phyloP scores from a whole-genome alignment of 2,113 vertebrate genomes.

The Oxyruncus cristatus region DNA sequence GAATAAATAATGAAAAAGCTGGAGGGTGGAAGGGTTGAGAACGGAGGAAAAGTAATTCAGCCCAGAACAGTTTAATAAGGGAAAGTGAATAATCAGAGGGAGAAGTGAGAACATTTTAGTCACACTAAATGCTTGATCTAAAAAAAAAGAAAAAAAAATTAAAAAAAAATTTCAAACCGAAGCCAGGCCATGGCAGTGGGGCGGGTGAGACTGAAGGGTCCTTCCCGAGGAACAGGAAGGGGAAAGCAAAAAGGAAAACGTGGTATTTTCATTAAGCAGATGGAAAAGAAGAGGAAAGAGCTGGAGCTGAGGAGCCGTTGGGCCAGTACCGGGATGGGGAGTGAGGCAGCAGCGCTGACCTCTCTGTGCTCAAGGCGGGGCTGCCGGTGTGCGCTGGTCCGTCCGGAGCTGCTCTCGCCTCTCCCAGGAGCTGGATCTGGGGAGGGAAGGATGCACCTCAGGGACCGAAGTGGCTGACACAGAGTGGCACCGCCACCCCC shows the following conservation, averaged over 20 bases:
- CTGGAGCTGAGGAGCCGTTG: not conserved
- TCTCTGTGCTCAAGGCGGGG: not conserved
- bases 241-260: not conserved
- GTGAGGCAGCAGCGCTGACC: not conserved
- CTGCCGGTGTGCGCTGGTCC: accelerated
- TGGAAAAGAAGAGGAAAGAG: not conserved
- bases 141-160: not conserved
- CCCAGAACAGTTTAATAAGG: slow-evolving; percentile 2
- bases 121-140: not conserved
- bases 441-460: not conserved
- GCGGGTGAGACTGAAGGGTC: not conserved
- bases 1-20: not conserved
- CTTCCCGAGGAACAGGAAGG: not conserved
- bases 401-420: not conserved
- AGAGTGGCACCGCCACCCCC: not conserved
- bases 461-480: accelerated
- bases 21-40: not conserved
- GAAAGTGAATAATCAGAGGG: not conserved
- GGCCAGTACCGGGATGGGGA: accelerated
- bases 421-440: not conserved
- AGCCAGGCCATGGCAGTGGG: not conserved
- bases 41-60: not conserved
- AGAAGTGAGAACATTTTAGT: not conserved
- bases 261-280: accelerated
- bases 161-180: not conserved